Percentiles rank a stretch among this genome's conserved stretches.
Conservation (phyloP, 2,797 vertebrate genomes). For the Onychomys leucogaster region DNA sequence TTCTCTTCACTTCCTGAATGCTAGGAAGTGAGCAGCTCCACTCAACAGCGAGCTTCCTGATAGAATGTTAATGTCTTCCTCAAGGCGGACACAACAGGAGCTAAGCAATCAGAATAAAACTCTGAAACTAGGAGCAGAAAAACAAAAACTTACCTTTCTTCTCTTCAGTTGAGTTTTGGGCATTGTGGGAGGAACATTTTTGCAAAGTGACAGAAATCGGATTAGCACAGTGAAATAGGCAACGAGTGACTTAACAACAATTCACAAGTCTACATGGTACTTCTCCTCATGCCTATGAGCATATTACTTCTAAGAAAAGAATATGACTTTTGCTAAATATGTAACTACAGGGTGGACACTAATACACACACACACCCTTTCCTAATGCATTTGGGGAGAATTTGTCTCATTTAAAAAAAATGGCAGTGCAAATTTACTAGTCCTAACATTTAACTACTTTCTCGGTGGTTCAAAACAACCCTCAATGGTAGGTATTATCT, state of each 20-base stretch:
- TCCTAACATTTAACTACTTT: constrained; percentile 6
- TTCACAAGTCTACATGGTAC: neutral
- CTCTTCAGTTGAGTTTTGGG: neutral
- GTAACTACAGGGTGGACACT: constrained; percentile 59
- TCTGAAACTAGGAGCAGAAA: neutral
- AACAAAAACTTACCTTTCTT: neutral
- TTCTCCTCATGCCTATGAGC: constrained; percentile 48
- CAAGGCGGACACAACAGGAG: neutral
- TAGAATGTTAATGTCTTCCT: neutral
- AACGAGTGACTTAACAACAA: constrained; percentile 40
- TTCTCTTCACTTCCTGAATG: neutral
- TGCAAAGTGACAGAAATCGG: neutral
- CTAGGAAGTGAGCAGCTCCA: neutral
- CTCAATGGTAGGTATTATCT: neutral
- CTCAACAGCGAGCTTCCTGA: too few relatives aligned
- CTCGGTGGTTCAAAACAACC: neutral
- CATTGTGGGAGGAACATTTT: neutral
- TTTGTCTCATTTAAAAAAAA: constrained; percentile 13
- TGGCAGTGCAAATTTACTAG: neutral
- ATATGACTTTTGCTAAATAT: constrained; percentile 81
- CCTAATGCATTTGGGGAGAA: neutral
- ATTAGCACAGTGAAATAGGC: neutral
- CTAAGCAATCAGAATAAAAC: neutral
- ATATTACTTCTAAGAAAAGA: constrained; percentile 79
- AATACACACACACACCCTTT: neutral